phyloP scores from a whole-genome alignment of 2,888 invertebrate genomes.

The Diachrysia chrysitis region DNA sequence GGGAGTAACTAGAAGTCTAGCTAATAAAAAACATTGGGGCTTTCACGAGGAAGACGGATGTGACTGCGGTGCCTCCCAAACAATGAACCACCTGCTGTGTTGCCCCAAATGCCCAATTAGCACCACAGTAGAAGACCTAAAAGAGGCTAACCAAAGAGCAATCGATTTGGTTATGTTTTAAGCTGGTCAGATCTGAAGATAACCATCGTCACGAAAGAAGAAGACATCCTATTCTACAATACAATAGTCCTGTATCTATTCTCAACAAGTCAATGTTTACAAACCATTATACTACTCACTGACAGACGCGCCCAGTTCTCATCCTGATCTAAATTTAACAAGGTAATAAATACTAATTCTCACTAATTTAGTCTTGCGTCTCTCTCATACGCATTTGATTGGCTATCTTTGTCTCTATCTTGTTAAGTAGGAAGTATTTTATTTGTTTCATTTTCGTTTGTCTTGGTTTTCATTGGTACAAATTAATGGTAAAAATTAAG shows the following conservation, averaged over 20 bases:
- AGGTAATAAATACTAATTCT: slow-evolving; percentile 1
- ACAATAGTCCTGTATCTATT: not conserved
- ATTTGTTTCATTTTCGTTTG: not conserved
- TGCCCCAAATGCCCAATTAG: too few relatives aligned
- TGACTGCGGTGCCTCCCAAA: too few relatives aligned
- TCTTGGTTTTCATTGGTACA: not conserved
- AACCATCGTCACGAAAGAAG: too few relatives aligned
- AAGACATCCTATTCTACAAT: not conserved
- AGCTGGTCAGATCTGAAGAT: too few relatives aligned
- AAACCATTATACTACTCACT: not conserved
- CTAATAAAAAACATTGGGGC: too few relatives aligned
- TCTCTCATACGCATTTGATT: not conserved
- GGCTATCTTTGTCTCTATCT: not conserved
- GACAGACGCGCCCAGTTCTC: not conserved
- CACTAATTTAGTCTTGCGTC: not conserved
- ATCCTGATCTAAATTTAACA: not conserved
- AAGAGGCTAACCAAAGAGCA: too few relatives aligned
- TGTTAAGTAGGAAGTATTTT: not conserved
- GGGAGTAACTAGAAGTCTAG: too few relatives aligned
- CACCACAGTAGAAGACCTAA: too few relatives aligned
- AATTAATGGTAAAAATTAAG: too few relatives aligned
- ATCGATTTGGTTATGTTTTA: too few relatives aligned
- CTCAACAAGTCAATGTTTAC: not conserved
- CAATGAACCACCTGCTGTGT: too few relatives aligned
- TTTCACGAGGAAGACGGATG: too few relatives aligned